Percentiles rank a stretch among this genome's conserved stretches.
phyloP scores from a whole-genome alignment of 30 jellyfish, hydroid and myxozoan genomes.

The Morbakka virulenta region DNA sequence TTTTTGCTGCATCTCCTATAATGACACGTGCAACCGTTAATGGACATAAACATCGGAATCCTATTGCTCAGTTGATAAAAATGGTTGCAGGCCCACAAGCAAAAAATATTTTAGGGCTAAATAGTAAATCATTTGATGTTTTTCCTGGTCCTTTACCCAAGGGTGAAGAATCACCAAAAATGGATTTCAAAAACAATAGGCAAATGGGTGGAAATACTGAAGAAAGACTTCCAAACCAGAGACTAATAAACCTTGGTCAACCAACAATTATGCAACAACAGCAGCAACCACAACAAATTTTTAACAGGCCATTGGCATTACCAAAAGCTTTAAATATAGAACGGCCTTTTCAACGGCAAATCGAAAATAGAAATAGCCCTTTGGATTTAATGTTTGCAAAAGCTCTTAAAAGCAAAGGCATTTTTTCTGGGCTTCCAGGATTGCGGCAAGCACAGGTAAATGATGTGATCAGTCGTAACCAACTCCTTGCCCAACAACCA shows the following conservation, averaged over 20 bases:
- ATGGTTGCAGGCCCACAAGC: conserved; percentile 88
- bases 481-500: background rate
- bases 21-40: conserved; percentile 83
- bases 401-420: background rate
- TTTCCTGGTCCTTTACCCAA: conserved; percentile 98
- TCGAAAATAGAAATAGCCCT: background rate
- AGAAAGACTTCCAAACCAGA: conserved; percentile 14
- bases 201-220: background rate
- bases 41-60: conserved; percentile 50
- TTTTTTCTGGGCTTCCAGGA: background rate
- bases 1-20: conserved; percentile 68
- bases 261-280: background rate
- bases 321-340: background rate
- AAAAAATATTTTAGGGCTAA: conserved; percentile 84
- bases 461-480: background rate
- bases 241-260: background rate
- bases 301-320: background rate
- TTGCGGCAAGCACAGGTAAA: background rate
- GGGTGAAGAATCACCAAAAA: conserved; percentile 30
- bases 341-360: background rate
- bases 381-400: background rate
- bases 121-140: conserved; percentile 92
- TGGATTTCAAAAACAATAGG: conserved; percentile 11
- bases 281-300: conserved; percentile 1
- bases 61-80: conserved; percentile 76